A percentile compares a stretch with the other conserved stretches of the same genome.
These are phyloP conservation scores for Coenonympha glycerion DNA, from an alignment of 2,888 invertebrate genomes.

Conservation along the genomic window DNA sequence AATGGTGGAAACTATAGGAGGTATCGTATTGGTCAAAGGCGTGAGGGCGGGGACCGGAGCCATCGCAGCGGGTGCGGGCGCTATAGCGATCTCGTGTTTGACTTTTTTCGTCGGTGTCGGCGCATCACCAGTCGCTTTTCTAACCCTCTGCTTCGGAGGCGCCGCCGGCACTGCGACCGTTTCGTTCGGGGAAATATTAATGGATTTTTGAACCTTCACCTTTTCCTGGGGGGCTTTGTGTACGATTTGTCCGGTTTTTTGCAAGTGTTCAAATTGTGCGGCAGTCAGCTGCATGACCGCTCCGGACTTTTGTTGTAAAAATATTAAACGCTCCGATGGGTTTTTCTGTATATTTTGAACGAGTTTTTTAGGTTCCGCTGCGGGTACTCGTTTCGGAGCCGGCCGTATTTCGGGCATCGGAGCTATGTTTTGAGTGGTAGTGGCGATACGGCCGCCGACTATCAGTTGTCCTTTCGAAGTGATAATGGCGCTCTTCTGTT, in stretches of 20 bases:
- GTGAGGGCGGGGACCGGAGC: conserved; percentile 40
- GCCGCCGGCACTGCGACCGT: conserved; percentile 36
- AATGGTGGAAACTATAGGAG: conserved; percentile 36
- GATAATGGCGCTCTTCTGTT: conserved; percentile 72
- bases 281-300: conserved; percentile 67
- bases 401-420: conserved; percentile 64
- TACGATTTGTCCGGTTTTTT: conserved; percentile 66
- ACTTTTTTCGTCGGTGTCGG: conserved; percentile 50
- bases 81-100: conserved; percentile 53
- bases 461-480: conserved; percentile 76
- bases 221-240: conserved; percentile 55
- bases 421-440: conserved; percentile 66
- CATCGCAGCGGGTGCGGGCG: conserved; percentile 38
- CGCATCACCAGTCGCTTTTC: conserved; percentile 46
- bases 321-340: conserved; percentile 58
- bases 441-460: conserved; percentile 61
- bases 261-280: conserved; percentile 70
- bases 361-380: conserved; percentile 56
- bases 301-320: conserved; percentile 68
- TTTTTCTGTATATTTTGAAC: conserved; percentile 56
- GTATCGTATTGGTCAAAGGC: conserved; percentile 38
- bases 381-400: conserved; percentile 50
- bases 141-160: conserved; percentile 47
- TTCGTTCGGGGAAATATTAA: conserved; percentile 45
- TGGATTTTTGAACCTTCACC: conserved; percentile 52